A percentile compares a stretch with the other conserved stretches of the same genome.
Evolutionary conservation across 1,140 invertebrate genomes (phyloP).

Genomic region (Ceratoteleas bidentatus): DNA sequence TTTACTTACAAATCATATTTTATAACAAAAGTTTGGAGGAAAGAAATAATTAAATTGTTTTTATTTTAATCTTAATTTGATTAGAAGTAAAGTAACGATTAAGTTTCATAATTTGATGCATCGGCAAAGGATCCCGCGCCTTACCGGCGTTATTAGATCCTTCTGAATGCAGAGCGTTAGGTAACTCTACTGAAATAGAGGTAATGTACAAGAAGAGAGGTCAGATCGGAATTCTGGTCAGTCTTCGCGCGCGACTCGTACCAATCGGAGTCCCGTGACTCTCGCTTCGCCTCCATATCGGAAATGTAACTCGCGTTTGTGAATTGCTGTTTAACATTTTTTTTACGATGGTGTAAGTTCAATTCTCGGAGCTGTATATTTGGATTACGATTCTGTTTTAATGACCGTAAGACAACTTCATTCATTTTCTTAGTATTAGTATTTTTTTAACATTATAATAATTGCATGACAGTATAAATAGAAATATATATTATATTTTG

Average conservation of each 20-base stretch:
- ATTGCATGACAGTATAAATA: no score
- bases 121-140: not conserved
- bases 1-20: no score
- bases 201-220: slow-evolving; percentile 47
- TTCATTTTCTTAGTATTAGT: no score
- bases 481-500: no score
- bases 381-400: slow-evolving; percentile 41
- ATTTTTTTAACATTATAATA: no score
- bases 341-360: slow-evolving; percentile 26
- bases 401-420: slow-evolving; percentile 57
- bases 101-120: no score
- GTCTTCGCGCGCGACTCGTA: slow-evolving; percentile 64
- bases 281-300: slow-evolving; percentile 10
- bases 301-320: slow-evolving; percentile 44
- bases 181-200: slow-evolving; percentile 65
- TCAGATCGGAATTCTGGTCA: slow-evolving; percentile 61
- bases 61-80: no score
- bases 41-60: no score
- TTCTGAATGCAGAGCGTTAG: slow-evolving; percentile 56
- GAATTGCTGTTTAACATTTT: slow-evolving; percentile 2
- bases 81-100: no score
- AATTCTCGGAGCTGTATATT: not conserved
- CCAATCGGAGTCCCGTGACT: slow-evolving; percentile 44
- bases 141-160: slow-evolving; percentile 41
- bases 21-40: no score